Percentiles rank a stretch among this genome's conserved stretches.
These are phyloP conservation scores for Dasyprocta punctata DNA, from an alignment of 2,113 vertebrate species.

Conservation along the genomic window DNA sequence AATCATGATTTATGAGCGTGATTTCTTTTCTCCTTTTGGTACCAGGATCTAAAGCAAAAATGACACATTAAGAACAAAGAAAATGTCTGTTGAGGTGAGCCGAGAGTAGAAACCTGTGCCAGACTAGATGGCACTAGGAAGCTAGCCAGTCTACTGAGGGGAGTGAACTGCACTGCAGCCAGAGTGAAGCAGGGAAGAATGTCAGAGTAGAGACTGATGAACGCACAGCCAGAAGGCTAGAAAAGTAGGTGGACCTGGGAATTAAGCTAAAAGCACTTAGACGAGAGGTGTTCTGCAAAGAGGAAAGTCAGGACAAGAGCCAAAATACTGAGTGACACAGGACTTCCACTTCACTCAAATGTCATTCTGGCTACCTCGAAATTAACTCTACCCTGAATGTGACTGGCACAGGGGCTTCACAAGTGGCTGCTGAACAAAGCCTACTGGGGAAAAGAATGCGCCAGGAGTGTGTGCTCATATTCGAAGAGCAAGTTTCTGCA, in stretches of 20 bases:
- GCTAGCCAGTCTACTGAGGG: not conserved
- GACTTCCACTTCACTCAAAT: not conserved
- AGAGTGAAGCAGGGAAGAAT: not conserved
- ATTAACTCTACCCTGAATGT: not conserved
- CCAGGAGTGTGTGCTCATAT: not conserved
- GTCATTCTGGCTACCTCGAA: not conserved
- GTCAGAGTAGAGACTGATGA: not conserved
- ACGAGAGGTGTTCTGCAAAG: not conserved
- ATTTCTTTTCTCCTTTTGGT: not conserved
- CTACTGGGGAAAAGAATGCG: not conserved
- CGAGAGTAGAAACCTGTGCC: not conserved
- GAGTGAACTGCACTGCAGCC: not conserved
- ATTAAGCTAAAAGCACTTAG: not conserved
- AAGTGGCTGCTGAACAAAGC: not conserved
- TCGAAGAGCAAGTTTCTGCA: not conserved
- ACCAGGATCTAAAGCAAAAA: not conserved
- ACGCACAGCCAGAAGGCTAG: not conserved
- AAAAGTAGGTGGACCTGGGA: not conserved
- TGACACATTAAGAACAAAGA: not conserved
- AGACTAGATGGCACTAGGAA: not conserved
- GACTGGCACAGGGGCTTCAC: rapidly evolving
- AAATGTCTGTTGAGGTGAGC: not conserved
- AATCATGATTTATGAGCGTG: not conserved
- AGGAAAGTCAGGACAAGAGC: not conserved
- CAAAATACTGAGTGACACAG: not conserved